Evolutionary conservation across 2,888 invertebrate genomes (phyloP).

Genomic region (Napeogenes inachia): DNA sequence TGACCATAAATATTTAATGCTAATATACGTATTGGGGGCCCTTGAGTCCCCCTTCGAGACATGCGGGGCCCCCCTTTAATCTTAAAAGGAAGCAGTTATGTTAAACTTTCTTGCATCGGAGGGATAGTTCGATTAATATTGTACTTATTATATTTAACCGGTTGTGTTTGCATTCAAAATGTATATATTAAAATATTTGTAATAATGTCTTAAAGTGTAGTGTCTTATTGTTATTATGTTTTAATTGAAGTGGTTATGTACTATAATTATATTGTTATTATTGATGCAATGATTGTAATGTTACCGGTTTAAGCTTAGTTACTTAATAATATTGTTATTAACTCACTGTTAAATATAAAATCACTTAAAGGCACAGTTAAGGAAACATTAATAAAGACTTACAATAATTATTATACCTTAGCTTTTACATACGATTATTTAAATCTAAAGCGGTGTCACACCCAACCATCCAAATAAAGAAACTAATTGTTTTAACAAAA

Average conservation of each 20-base stretch:
- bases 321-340: background rate
- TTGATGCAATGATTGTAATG: no score
- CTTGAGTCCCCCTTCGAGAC: background rate
- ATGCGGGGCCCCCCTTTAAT: background rate
- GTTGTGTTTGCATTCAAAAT: no score
- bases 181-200: no score
- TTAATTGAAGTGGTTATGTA: no score
- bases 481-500: conserved; percentile 3
- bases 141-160: background rate
- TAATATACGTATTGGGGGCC: conserved; percentile 11
- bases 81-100: background rate
- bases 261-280: no score
- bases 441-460: conserved; percentile 18
- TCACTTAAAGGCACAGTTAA: conserved; percentile 23
- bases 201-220: no score
- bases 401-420: conserved; percentile 20
- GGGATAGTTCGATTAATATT: background rate
- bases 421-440: conserved; percentile 17
- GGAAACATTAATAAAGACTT: conserved; percentile 21
- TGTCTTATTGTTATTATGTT: no score
- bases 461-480: background rate
- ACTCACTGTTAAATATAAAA: conserved; percentile 10
- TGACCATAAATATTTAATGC: conserved; percentile 24
- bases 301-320: background rate
- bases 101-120: background rate